Percentiles rank a stretch among this genome's conserved stretches.
Evolutionary conservation across 2,113 vertebrate species (phyloP).

Genomic region (Conger conger): DNA sequence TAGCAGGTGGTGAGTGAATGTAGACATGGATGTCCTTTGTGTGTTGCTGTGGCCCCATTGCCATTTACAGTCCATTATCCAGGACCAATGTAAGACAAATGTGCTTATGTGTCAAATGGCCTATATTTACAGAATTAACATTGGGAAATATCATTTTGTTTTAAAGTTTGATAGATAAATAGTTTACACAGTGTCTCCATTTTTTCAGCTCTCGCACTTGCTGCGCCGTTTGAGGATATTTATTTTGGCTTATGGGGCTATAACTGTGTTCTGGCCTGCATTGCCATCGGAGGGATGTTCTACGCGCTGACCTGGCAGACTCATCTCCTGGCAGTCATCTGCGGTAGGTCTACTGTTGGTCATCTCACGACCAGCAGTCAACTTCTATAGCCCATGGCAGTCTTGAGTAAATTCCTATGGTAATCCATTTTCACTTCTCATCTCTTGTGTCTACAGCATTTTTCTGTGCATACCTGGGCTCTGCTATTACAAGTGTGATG

Average conservation of each 20-base stretch:
- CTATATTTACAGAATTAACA: background rate
- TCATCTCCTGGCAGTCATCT: slow-evolving; percentile 82
- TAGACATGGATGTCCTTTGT: background rate
- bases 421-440: background rate
- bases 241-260: slow-evolving; percentile 91
- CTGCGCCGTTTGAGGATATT: slow-evolving; percentile 81
- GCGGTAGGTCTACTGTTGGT: slow-evolving; percentile 89
- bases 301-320: slow-evolving; percentile 94
- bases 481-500: slow-evolving; percentile 77
- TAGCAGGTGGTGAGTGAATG: background rate
- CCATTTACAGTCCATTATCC: background rate
- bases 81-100: background rate
- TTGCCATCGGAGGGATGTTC: slow-evolving; percentile 90
- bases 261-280: slow-evolving; percentile 88
- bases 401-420: background rate
- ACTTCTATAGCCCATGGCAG: background rate
- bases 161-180: background rate
- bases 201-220: slow-evolving; percentile 80
- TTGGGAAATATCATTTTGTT: background rate
- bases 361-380: background rate
- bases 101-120: too few relatives aligned
- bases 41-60: background rate
- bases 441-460: slow-evolving; percentile 62
- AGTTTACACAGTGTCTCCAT: background rate
- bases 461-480: slow-evolving; percentile 86